Percentiles rank a stretch among this genome's conserved stretches.
Evolutionary conservation across 2,888 invertebrate species (phyloP).

Genomic region (Parnassius mnemosyne): DNA sequence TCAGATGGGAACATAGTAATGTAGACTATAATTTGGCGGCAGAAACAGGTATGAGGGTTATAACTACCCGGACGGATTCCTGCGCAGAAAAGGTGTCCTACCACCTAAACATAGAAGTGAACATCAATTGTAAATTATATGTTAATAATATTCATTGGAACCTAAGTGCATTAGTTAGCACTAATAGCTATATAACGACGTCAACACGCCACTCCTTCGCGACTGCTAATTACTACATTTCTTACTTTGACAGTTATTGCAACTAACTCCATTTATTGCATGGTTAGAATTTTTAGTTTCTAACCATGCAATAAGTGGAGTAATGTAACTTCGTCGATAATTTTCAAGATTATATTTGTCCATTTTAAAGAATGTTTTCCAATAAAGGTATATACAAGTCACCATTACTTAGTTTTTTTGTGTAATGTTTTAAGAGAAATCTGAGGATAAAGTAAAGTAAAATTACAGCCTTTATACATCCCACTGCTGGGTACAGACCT

Average conservation of each 20-base stretch:
- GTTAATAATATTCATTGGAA: constrained; percentile 5
- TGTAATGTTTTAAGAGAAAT: too few relatives aligned
- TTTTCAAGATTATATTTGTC: background rate
- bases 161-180: constrained; percentile 3
- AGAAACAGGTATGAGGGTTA: too few relatives aligned
- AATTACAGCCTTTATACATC: too few relatives aligned
- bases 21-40: too few relatives aligned
- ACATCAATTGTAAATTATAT: background rate
- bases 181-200: constrained; percentile 4
- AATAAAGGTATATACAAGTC: too few relatives aligned
- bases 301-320: background rate
- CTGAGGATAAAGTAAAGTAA: too few relatives aligned
- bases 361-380: too few relatives aligned
- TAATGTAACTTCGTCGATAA: background rate
- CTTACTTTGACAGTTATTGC: constrained; percentile 11
- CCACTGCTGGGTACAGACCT: too few relatives aligned
- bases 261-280: constrained; percentile 20
- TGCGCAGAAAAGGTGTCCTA: too few relatives aligned
- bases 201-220: constrained; percentile 11
- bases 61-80: too few relatives aligned
- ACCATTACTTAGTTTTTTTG: too few relatives aligned
- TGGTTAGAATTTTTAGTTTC: constrained; percentile 5
- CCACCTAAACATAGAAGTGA: constrained; percentile 1
- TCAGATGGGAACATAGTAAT: too few relatives aligned
- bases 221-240: constrained; percentile 13